Conservation (phyloP, 2,888 invertebrate species). For the Drosophila suboccidentalis region DNA sequence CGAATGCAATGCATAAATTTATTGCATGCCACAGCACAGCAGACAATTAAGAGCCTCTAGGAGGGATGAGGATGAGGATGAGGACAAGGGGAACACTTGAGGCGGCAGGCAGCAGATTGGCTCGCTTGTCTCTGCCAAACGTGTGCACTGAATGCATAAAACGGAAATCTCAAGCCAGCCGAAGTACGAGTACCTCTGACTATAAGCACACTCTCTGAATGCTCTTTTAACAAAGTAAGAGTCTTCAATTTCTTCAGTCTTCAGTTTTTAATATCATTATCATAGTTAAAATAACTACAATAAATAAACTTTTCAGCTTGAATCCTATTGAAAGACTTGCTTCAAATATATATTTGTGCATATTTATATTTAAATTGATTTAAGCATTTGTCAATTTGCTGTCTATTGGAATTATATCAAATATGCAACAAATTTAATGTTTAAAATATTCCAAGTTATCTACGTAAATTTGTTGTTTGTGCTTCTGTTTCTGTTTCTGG, state of each 20-base stretch:
- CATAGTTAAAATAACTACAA: background rate
- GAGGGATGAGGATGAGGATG: background rate
- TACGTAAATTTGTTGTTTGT: background rate
- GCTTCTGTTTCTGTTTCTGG: background rate
- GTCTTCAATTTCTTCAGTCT: background rate
- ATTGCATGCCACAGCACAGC: slow-evolving; percentile 58
- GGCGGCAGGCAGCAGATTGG: slow-evolving; percentile 66
- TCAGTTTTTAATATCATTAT: background rate
- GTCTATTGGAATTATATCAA: slow-evolving; percentile 7
- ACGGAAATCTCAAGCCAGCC: slow-evolving; percentile 64
- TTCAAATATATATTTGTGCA: slow-evolving; percentile 3
- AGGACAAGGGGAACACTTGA: slow-evolving; percentile 2
- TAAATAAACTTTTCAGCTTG: background rate
- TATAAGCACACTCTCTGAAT: slow-evolving; percentile 26
- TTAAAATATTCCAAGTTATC: background rate
- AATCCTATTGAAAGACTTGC: background rate
- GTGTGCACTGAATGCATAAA: slow-evolving; percentile 80
- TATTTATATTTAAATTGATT: background rate
- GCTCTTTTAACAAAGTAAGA: slow-evolving; percentile 31
- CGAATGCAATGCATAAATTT: slow-evolving; percentile 81
- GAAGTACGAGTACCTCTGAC: background rate
- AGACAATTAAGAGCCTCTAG: slow-evolving; percentile 73
- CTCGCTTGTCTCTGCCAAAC: slow-evolving; percentile 67
- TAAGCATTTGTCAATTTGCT: background rate
- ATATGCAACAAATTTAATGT: slow-evolving; percentile 19